Evolutionary conservation across 2,797 vertebrate genomes (phyloP), one percentile per base, ranked within the genome.

Genomic region (Gymnodraco acuticeps): DNA sequence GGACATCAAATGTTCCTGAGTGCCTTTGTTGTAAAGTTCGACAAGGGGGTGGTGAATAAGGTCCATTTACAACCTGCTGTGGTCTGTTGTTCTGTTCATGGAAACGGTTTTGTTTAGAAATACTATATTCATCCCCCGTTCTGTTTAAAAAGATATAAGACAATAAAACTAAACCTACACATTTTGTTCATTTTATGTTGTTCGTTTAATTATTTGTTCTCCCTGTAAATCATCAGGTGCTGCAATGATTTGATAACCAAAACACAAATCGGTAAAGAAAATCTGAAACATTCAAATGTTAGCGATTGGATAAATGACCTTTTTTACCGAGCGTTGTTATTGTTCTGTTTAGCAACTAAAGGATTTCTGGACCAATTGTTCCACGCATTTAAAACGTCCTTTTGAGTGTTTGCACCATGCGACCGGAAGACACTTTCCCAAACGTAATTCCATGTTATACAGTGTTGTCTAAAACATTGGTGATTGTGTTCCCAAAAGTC

Each of bases 21-120:
- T 0, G 54, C 43, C 58, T 84, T 52, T 67, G 70, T 69, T 46
- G 65, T 67, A 52, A 65, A 63, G 58, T 67, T 74, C 0, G 27
- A 60, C 60, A 16, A 43, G 50, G 15, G 62, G n/a, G 42, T 4
- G n/a, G 3, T 19, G 8, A 75, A 46, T 59, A 20, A 50, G n/a
- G 14, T 46, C 5, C 33, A 3, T 75, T 63, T 31, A 17, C 19
- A 42, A 56, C 58, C 73, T 65, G 47, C 55, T 55, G 16, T 50
- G 41, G 45, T 80, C 78, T 27, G 3, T 33, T 10, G 50, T 66
- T 38, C 2, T 46, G 9, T 41, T 69, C 16, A 38, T 17, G 0
- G 4, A 53, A 38, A 50, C 38, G 4, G 12, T 16, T 65, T 50
- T 31, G 23, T 56, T 20, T 20, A 16, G 14, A 47, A 41, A 33